A percentile compares a stretch with the other conserved stretches of the same genome.
These are phyloP conservation scores for Trachymyrmex septentrionalis DNA, from an alignment of 1,140 invertebrate genomes.

Conservation along the genomic window DNA sequence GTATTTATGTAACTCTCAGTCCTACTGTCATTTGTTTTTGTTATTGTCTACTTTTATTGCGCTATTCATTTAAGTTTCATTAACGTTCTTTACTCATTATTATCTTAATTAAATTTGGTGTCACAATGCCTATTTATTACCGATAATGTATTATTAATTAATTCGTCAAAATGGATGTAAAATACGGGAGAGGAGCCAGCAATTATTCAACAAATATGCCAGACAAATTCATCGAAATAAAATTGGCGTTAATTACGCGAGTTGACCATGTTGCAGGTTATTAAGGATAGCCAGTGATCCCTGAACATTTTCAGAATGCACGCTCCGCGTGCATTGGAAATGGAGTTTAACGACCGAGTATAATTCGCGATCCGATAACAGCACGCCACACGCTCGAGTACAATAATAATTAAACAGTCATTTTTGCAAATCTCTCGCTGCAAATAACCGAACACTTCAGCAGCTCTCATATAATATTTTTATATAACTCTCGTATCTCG, in stretches of 20 bases:
- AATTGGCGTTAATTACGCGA: conserved; percentile 61
- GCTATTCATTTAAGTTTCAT: background rate
- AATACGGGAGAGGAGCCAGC: conserved; percentile 1
- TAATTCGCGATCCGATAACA: conserved; percentile 61
- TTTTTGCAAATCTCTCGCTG: conserved; percentile 49
- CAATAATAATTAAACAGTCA: conserved; percentile 59
- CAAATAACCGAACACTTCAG: conserved; percentile 1
- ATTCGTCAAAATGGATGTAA: conserved; percentile 19
- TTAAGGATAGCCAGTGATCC: conserved; percentile 54
- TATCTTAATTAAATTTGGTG: conserved; percentile 24
- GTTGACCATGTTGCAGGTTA: conserved; percentile 33
- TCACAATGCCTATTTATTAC: conserved; percentile 7
- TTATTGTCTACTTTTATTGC: background rate
- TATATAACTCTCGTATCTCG: background rate
- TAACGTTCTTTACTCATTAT: background rate
- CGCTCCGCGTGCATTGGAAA: conserved; percentile 49
- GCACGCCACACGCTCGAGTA: conserved; percentile 9
- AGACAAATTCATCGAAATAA: conserved; percentile 47
- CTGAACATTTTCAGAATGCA: conserved; percentile 56
- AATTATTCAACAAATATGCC: conserved; percentile 46
- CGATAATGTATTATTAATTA: conserved; percentile 45
- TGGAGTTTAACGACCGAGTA: conserved; percentile 53
- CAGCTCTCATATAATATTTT: conserved; percentile 18
- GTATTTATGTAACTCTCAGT: background rate
- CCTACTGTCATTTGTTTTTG: background rate